Evolutionary conservation across 2,888 invertebrate genomes (phyloP), one percentile per base, ranked within the genome.

Genomic region (Trichogramma dendrolimi): DNA sequence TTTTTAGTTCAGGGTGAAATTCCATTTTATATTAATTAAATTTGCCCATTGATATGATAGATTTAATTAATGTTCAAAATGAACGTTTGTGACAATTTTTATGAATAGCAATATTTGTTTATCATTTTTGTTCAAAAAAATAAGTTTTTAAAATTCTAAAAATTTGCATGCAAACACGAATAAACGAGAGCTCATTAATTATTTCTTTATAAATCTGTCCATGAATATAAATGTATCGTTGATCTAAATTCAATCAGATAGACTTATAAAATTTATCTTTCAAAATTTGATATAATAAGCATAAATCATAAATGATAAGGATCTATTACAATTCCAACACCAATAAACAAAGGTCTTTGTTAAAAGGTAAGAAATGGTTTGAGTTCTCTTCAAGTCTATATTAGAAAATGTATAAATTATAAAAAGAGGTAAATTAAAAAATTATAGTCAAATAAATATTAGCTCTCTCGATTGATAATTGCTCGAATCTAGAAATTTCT

Each of bases 331-430:
- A 58, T 65, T 58, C 65, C 65, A 60, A 62, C 62, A 62, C 60
- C 65, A 58, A 55, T 62, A 52, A 65, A 59, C 66, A 66, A 65
- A 49, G 58, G 55, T 62, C 53, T 53, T 27, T 65, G 64, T 67
- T 63, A 65, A 63, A 57, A 64, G 62, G 60, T 60, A 59, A 66
- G 58, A 58, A 60, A 62, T 61, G 57, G 53, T 62, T 49, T 54
- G 64, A 62, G 64, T 65, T 65, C 57, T 65, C 59, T 64, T 62
- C 58, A 60, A 10, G 57, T 55, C 58, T 54, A 58, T 62, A 14
- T 53, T 55, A 61, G 58, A 11, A 55, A 61, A 7, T 49, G 10
- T 6, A 11, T n/a, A 49, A 49, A n/a, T 61, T 8, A 55, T 55
- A 51, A 11, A 52, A 55, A 14, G 53, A 55, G 48, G 11, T 47